Evolutionary conservation across 2,113 vertebrate genomes (phyloP).

Genomic region (Oncorhynchus clarkii): DNA sequence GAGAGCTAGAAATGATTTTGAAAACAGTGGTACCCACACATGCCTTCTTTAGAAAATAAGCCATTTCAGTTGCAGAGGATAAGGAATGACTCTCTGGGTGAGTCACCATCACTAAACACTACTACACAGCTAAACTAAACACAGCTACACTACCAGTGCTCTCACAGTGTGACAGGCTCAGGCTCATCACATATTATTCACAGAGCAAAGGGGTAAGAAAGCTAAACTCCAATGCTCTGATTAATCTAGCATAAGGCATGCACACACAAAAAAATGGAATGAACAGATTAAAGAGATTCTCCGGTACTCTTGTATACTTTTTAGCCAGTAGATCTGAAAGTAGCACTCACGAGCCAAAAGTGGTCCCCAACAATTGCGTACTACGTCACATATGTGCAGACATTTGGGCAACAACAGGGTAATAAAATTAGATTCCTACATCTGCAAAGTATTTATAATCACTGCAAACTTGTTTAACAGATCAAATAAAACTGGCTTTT

Average conservation of each 20-base stretch:
- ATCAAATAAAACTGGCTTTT: too few relatives aligned
- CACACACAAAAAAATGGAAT: background rate
- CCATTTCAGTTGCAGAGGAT: background rate
- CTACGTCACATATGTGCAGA: too few relatives aligned
- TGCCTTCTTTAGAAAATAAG: constrained; percentile 10
- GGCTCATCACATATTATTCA: background rate
- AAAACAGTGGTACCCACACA: constrained; percentile 6
- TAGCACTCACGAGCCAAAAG: too few relatives aligned
- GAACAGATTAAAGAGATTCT: background rate
- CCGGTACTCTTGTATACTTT: too few relatives aligned
- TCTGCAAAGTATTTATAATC: too few relatives aligned
- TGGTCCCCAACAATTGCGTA: too few relatives aligned
- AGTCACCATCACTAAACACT: constrained; percentile 1
- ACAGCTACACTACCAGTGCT: background rate
- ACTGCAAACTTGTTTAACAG: too few relatives aligned
- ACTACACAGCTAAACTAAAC: background rate
- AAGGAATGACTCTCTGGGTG: background rate
- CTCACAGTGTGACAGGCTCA: background rate
- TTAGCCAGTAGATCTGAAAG: too few relatives aligned
- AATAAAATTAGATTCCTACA: too few relatives aligned
- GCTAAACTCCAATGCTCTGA: background rate
- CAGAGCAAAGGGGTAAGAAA: background rate
- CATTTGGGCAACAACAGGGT: too few relatives aligned
- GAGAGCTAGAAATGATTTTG: constrained; percentile 14
- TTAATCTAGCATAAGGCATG: background rate